A percentile compares a stretch with the other conserved stretches of the same genome.
Evolutionary conservation across 2,888 invertebrate species (phyloP).

Genomic region (Xanthia togata): DNA sequence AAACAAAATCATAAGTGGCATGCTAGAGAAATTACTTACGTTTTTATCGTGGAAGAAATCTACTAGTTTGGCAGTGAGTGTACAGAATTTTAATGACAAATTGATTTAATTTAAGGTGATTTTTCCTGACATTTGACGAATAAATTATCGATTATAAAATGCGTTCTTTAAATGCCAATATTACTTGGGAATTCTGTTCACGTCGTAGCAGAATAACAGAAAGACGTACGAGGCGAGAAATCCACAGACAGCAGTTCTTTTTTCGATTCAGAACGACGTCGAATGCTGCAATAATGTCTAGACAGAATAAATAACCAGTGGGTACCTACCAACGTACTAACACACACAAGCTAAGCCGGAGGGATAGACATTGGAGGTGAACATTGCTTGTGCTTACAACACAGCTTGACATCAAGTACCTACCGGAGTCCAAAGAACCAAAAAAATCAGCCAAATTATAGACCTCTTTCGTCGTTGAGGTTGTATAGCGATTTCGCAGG

Average conservation of each 20-base stretch:
- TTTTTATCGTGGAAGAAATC: conserved; percentile 42
- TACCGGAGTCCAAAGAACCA: conserved; percentile 83
- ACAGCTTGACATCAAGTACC: conserved; percentile 80
- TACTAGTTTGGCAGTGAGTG: conserved; percentile 51
- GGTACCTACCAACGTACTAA: conserved; percentile 73
- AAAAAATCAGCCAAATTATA: conserved; percentile 40
- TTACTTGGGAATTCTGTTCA: conserved; percentile 45
- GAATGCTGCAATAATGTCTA: conserved; percentile 72
- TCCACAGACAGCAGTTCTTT: conserved; percentile 45
- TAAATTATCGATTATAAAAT: conserved; percentile 10
- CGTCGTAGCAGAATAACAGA: conserved; percentile 38
- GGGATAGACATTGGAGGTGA: conserved; percentile 75
- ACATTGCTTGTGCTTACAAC: conserved; percentile 84
- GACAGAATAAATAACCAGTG: conserved; percentile 73
- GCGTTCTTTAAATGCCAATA: conserved; percentile 40
- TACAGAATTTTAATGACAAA: conserved; percentile 53
- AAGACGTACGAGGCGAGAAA: conserved; percentile 57
- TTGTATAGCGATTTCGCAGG: conserved; percentile 23
- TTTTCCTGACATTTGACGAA: conserved; percentile 32
- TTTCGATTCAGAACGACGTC: conserved; percentile 69
- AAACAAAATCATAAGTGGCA: conserved; percentile 71
- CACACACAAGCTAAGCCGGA: conserved; percentile 86
- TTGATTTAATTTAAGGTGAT: conserved; percentile 30
- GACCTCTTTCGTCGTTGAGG: conserved; percentile 15
- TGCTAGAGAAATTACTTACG: conserved; percentile 72